Conservation (phyloP, 1,140 invertebrate genomes). For the Trigoniulus corallinus region DNA sequence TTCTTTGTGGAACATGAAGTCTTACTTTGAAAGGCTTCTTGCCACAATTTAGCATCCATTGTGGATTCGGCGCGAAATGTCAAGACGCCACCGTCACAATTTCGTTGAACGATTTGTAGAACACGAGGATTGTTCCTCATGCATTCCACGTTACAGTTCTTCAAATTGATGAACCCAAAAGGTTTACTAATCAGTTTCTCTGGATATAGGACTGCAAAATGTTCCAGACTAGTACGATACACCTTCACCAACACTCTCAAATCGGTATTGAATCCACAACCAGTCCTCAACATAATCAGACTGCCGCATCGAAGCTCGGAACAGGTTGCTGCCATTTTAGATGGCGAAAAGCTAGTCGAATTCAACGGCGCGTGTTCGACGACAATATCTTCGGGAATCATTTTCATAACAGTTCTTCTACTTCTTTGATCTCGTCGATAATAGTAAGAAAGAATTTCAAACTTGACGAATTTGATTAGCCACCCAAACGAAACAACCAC, state of each 20-base stretch:
- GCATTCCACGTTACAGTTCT: slow-evolving; percentile 2
- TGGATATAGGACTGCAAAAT: slow-evolving; percentile 7
- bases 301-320: neutral
- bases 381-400: too few relatives aligned
- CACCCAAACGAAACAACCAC: too few relatives aligned
- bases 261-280: neutral
- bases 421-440: too few relatives aligned
- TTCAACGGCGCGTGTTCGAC: too few relatives aligned
- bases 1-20: too few relatives aligned
- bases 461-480: too few relatives aligned
- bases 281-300: neutral
- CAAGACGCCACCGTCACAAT: slow-evolving; percentile 2
- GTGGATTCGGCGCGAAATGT: neutral
- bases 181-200: slow-evolving; percentile 5
- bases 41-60: neutral
- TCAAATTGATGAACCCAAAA: slow-evolving; percentile 4
- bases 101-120: slow-evolving; percentile 2
- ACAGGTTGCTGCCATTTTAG: too few relatives aligned
- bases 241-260: slow-evolving; percentile 5
- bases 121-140: neutral
- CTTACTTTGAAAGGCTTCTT: neutral
- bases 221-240: slow-evolving; percentile 7
- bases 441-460: too few relatives aligned
- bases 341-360: too few relatives aligned
- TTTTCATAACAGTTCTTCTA: too few relatives aligned